Evolutionary conservation across 2,797 vertebrate species (phyloP).

Genomic region (Enteromius argenteus): DNA sequence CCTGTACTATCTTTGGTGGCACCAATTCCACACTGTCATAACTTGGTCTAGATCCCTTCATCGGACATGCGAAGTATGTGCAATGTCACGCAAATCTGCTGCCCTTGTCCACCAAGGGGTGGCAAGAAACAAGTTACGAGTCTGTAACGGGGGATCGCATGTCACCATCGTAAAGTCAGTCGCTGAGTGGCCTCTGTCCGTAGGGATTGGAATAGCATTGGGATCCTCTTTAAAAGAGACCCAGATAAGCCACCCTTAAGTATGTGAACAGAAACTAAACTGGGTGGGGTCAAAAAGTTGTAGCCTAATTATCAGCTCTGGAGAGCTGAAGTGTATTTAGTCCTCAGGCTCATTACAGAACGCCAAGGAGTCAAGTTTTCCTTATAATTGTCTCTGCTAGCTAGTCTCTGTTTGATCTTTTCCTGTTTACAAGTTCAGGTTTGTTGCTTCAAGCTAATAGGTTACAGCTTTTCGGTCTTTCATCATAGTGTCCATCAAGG

Average conservation of each 20-base stretch:
- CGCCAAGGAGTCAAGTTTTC: background rate
- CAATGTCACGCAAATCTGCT: constrained; percentile 38
- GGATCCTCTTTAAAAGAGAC: constrained; percentile 57
- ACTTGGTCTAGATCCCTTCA: background rate
- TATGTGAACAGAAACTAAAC: constrained; percentile 64
- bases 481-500: background rate
- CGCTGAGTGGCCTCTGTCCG: constrained; percentile 59
- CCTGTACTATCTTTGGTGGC: background rate
- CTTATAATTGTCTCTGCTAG: background rate
- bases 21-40: background rate
- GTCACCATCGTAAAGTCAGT: constrained; percentile 66
- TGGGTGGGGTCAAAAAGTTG: constrained; percentile 62
- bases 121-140: constrained; percentile 70
- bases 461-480: constrained; percentile 19
- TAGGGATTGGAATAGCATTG: constrained; percentile 72
- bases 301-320: constrained; percentile 69
- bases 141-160: constrained; percentile 70
- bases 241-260: constrained; percentile 63
- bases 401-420: constrained; percentile 24
- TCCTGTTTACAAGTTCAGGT: constrained; percentile 41
- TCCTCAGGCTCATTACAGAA: background rate
- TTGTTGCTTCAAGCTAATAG: constrained; percentile 23
- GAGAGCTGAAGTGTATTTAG: background rate
- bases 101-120: constrained; percentile 35
- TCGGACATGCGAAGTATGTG: background rate